Percentiles rank a stretch among this genome's conserved stretches.
Evolutionary conservation across 2,113 vertebrate genomes (phyloP).

Genomic region (Austrofundulus limnaeus): DNA sequence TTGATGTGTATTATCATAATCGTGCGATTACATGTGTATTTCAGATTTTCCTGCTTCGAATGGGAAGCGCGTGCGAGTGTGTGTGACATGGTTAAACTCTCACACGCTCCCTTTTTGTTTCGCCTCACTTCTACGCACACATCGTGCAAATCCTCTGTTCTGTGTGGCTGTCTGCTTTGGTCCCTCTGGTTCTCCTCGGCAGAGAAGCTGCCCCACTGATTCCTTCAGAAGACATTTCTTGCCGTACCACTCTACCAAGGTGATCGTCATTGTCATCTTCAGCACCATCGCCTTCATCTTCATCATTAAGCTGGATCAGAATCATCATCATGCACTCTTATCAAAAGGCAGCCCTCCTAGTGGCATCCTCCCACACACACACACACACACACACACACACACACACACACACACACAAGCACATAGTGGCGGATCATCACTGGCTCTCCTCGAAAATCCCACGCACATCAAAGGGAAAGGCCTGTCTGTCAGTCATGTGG

Average conservation of each 20-base stretch:
- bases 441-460: constrained; percentile 66
- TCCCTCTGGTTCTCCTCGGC: constrained; percentile 66
- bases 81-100: constrained; percentile 46
- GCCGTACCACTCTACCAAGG: constrained; percentile 36
- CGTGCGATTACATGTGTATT: constrained; percentile 76
- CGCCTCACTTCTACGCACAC: constrained; percentile 20
- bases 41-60: constrained; percentile 64
- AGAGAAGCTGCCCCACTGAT: constrained; percentile 59
- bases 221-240: constrained; percentile 43
- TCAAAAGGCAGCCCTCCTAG: constrained; percentile 55
- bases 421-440: constrained; percentile 53
- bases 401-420: constrained; percentile 21
- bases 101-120: constrained; percentile 3
- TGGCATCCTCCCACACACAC: constrained; percentile 32
- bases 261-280: constrained; percentile 54
- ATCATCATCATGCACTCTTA: constrained; percentile 50
- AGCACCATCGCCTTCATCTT: constrained; percentile 47
- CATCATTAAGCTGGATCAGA: constrained; percentile 80
- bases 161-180: constrained; percentile 73
- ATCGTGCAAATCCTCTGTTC: constrained; percentile 69
- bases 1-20: constrained; percentile 78
- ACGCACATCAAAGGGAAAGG: constrained; percentile 72
- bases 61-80: constrained; percentile 51
- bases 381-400: constrained; percentile 21
- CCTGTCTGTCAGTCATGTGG: constrained; percentile 78